phyloP scores from a whole-genome alignment of 2,797 vertebrate species.

The Chiroxiphia lanceolata region DNA sequence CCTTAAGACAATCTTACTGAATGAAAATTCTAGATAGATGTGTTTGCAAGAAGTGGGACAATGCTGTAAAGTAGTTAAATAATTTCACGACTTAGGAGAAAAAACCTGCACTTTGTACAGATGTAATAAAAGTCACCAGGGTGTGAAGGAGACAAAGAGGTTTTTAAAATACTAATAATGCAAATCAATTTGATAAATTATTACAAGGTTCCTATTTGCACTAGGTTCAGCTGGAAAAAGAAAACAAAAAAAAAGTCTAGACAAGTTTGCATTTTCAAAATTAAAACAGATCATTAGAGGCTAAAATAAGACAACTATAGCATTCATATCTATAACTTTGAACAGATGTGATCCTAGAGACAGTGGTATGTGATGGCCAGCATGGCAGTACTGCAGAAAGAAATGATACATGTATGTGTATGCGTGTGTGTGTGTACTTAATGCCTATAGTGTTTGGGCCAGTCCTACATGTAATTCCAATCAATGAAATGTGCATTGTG shows the following conservation, averaged over 20 bases:
- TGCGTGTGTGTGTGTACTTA: not conserved
- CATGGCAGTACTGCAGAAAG: not conserved
- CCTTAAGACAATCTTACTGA: no score
- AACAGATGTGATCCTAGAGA: not conserved
- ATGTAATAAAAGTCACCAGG: not conserved
- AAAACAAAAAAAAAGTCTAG: not conserved
- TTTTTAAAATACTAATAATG: not conserved
- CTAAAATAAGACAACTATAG: not conserved
- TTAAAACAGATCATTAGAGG: not conserved
- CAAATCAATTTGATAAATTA: not conserved
- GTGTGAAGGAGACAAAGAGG: not conserved
- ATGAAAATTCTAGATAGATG: no score
- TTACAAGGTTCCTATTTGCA: not conserved
- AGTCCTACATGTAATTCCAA: not conserved
- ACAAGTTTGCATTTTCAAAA: not conserved
- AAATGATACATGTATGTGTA: accelerated
- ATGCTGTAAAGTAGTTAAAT: no score
- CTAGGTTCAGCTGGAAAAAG: not conserved
- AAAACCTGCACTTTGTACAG: not conserved
- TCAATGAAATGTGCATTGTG: not conserved
- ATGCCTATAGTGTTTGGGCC: not conserved
- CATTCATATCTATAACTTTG: not conserved
- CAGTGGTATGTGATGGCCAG: not conserved
- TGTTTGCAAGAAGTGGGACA: no score
- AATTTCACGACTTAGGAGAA: no score